phyloP scores from a whole-genome alignment of 2,888 invertebrate genomes.

The Unio pictorum region DNA sequence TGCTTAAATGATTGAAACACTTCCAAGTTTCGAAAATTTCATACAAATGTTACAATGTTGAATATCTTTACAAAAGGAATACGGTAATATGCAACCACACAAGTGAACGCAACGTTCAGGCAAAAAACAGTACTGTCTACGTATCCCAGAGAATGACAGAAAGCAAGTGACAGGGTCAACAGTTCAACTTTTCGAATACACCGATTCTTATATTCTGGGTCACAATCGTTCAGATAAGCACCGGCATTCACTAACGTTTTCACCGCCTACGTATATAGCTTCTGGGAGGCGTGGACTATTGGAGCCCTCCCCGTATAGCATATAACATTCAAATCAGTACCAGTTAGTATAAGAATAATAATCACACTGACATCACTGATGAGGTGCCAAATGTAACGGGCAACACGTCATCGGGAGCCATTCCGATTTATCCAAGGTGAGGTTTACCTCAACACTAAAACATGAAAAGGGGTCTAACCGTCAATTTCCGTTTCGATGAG shows the following conservation, averaged over 20 bases:
- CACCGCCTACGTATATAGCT: conserved; percentile 51
- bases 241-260: conserved; percentile 55
- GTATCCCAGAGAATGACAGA: neutral
- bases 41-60: no score
- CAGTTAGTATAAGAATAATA: conserved; percentile 48
- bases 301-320: conserved; percentile 45
- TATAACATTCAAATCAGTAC: conserved; percentile 42
- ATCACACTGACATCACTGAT: conserved; percentile 61
- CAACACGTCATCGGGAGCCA: conserved; percentile 54
- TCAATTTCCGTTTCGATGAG: conserved; percentile 51
- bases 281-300: conserved; percentile 48
- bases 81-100: no score
- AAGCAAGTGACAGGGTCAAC: conserved; percentile 29
- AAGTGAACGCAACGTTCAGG: no score
- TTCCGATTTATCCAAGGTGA: conserved; percentile 55
- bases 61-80: no score
- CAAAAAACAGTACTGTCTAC: neutral
- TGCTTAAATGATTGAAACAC: no score
- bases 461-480: conserved; percentile 63
- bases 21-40: no score
- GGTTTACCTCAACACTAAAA: conserved; percentile 56
- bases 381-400: conserved; percentile 58
- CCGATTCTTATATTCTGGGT: conserved; percentile 13
- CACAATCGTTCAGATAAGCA: conserved; percentile 46
- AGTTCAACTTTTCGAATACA: conserved; percentile 17